These are phyloP conservation scores for Actinia equina DNA, from an alignment of 64 coral and sea anemone genomes.

Conservation along the genomic window DNA sequence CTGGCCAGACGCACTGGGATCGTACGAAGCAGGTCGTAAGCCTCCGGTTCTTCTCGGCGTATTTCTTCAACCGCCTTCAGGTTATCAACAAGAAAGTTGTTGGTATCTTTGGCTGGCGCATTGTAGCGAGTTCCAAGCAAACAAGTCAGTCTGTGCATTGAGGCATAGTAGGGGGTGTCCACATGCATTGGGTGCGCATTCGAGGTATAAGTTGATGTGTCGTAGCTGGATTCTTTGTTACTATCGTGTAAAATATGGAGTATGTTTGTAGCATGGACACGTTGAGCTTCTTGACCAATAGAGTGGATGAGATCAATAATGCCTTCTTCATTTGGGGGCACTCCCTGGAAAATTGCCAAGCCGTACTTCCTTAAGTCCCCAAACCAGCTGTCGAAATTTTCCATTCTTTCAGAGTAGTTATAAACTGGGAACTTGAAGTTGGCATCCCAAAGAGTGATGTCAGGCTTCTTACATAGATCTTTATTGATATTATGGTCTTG, in stretches of 20 bases:
- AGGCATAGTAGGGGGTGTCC: conserved; percentile 14
- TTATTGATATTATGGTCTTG: conserved; percentile 3
- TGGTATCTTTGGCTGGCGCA: background rate
- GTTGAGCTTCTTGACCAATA: conserved; percentile 39
- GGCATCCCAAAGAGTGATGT: too few species aligned
- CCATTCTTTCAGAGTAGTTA: too few species aligned
- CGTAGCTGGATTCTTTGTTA: background rate
- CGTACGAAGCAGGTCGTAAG: background rate
- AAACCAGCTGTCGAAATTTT: conserved; percentile 29
- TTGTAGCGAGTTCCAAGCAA: background rate
- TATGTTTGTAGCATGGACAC: conserved; percentile 33
- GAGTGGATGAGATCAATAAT: background rate
- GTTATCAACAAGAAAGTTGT: background rate
- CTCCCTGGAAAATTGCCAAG: conserved; percentile 29
- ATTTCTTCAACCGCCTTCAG: background rate
- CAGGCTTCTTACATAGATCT: background rate
- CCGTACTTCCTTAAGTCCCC: conserved; percentile 22
- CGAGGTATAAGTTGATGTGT: background rate
- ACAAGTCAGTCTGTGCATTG: background rate
- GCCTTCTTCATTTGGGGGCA: conserved; percentile 24
- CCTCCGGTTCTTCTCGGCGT: background rate
- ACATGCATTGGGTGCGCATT: background rate
- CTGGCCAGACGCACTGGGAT: background rate
- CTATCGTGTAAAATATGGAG: background rate
- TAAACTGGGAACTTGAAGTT: too few species aligned